Evolutionary conservation across 2,888 invertebrate species (phyloP), one percentile per base, ranked within the genome.

Genomic region (Netelia melanura): DNA sequence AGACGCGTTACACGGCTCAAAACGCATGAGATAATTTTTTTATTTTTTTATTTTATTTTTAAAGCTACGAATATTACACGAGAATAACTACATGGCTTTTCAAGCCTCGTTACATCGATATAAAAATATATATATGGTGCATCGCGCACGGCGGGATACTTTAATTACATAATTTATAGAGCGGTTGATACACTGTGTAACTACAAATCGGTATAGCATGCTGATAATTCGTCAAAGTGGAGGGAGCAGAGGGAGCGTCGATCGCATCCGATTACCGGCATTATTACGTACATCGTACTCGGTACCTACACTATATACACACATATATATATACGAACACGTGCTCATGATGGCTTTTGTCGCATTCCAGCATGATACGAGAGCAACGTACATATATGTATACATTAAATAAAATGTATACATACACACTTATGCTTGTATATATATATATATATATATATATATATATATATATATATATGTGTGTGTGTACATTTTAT

Each of bases 131-230:
- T 58, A 48, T 21, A 44, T 17, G 58, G 70, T 62, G 64, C n/a
- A 83, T 75, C 80, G 81, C 76, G 64, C 75, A 75, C 75, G 70
- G 83, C 83, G 70, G 81, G 76, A 62, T 83, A 86, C 79, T 82
- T 87, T 85, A 85, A 84, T 86, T 91, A 87, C 90, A 90, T 91
- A 91, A 91, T 91, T 82, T 91, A 92, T 90, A 88, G 87, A 88
- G 87, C 86, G 88, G 89, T 88, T 90, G 91, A 90, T 91, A 90
- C 89, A 87, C 89, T 88, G 89, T 90, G 88, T 88, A 89, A 86
- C 85, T 90, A 90, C 89, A 91, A 91, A 92, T 89, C 89, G 88
- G 90, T 86, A 88, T 91, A 88, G 90, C 90, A 90, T 91, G 92
- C 86, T 87, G 90, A 89, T 91, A 91, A 91, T 91, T 90, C 89